phyloP scores from a whole-genome alignment of 2,888 invertebrate genomes.

The Hyles lineata region DNA sequence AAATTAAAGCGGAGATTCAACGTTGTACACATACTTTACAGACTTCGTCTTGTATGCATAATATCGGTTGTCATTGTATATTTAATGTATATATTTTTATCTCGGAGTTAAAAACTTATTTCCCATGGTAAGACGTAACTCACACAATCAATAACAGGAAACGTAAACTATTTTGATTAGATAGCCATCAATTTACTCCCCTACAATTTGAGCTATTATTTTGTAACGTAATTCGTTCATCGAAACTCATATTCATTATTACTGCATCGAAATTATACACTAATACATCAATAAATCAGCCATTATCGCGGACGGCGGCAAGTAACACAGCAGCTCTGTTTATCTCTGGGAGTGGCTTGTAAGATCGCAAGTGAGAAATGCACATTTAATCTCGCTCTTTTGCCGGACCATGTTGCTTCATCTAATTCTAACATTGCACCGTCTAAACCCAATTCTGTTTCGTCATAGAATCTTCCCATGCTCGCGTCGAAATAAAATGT shows the following conservation, averaged over 20 bases:
- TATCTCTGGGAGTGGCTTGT: constrained; percentile 20
- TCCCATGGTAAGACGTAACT: too few relatives aligned
- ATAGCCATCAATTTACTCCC: neutral
- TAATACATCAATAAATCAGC: constrained; percentile 12
- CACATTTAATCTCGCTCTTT: constrained; percentile 47
- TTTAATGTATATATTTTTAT: too few relatives aligned
- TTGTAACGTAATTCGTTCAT: constrained; percentile 25
- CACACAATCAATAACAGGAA: neutral
- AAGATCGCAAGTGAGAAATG: constrained; percentile 24
- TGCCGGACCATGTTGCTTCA: constrained; percentile 56
- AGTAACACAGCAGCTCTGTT: constrained; percentile 22
- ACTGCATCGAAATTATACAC: constrained; percentile 7
- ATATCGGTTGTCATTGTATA: too few relatives aligned
- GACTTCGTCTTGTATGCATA: neutral
- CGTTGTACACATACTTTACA: neutral
- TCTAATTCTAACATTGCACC: constrained; percentile 56
- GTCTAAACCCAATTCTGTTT: constrained; percentile 58
- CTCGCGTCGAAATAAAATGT: constrained; percentile 52
- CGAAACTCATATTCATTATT: constrained; percentile 29
- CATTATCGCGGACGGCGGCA: constrained; percentile 10
- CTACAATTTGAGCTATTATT: neutral
- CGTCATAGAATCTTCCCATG: constrained; percentile 62
- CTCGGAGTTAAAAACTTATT: too few relatives aligned
- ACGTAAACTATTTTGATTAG: neutral
- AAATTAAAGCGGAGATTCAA: neutral